Conservation (phyloP, 2,888 invertebrate genomes). For the Aphidius colemani region DNA sequence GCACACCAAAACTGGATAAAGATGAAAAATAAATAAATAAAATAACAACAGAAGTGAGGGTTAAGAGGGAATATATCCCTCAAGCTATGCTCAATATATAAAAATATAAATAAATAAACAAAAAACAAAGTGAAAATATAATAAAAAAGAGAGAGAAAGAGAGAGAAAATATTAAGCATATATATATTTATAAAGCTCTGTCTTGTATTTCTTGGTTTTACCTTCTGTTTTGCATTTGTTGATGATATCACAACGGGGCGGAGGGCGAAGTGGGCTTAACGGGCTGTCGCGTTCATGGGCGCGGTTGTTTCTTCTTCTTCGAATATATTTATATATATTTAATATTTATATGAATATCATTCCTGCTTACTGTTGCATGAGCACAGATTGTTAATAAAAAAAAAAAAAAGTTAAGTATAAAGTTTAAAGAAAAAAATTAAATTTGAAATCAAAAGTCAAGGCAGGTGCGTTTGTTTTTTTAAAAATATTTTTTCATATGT, state of each 20-base stretch:
- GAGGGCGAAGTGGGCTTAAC: conserved; percentile 51
- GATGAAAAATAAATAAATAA: too few relatives aligned
- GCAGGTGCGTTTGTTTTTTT: too few relatives aligned
- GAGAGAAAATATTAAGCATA: conserved; percentile 17
- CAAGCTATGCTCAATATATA: neutral
- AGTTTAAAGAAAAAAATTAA: too few relatives aligned
- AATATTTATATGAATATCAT: neutral
- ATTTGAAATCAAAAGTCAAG: too few relatives aligned
- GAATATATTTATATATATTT: too few relatives aligned
- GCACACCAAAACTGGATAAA: conserved; percentile 15
- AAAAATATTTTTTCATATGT: too few relatives aligned
- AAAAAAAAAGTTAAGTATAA: neutral
- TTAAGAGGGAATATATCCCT: too few relatives aligned
- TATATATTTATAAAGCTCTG: conserved; percentile 19
- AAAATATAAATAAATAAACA: neutral
- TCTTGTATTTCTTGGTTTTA: conserved; percentile 22
- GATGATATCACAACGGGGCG: conserved; percentile 51
- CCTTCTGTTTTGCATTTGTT: conserved; percentile 55
- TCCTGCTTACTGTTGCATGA: conserved; percentile 3
- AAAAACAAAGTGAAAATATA: conserved; percentile 1
- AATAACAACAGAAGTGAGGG: too few relatives aligned
- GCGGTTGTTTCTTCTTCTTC: conserved; percentile 42
- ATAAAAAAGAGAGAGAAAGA: conserved; percentile 3
- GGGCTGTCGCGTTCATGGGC: conserved; percentile 50
- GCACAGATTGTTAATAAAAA: neutral